Conservation (phyloP, 2,113 vertebrate species). For the Holacanthus passer region DNA sequence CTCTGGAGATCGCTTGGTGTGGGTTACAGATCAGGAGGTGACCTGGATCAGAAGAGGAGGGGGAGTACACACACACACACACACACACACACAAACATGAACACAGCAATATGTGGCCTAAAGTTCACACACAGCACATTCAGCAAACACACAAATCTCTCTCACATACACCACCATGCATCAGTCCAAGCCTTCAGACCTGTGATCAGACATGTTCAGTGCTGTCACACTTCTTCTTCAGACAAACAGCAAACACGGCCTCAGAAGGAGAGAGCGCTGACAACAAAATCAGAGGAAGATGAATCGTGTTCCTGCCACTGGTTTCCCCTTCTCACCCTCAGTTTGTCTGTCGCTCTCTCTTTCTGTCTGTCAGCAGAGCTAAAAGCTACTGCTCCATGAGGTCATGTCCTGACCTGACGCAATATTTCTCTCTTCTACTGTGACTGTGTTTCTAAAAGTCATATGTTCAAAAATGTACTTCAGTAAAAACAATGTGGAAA, state of each 20-base stretch:
- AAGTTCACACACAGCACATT: background rate
- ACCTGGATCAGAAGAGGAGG: background rate
- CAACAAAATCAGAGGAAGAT: constrained; percentile 44
- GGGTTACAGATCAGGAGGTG: background rate
- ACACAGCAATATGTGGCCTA: background rate
- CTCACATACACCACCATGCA: background rate
- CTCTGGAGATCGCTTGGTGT: constrained; percentile 3
- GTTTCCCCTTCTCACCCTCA: background rate
- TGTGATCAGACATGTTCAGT: background rate
- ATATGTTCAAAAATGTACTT: too few relatives aligned
- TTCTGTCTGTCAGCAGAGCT: constrained; percentile 62
- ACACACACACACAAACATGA: background rate
- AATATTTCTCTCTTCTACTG: constrained; percentile 35
- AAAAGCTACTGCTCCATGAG: constrained; percentile 35
- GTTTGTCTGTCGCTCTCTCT: constrained; percentile 32
- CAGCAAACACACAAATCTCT: background rate
- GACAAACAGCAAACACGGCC: background rate
- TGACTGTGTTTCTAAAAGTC: background rate
- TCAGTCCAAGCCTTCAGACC: background rate
- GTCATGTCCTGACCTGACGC: background rate
- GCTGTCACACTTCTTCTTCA: background rate
- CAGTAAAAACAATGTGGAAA: too few relatives aligned
- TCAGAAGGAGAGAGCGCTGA: background rate
- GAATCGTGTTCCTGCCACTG: constrained; percentile 2
- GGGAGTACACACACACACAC: background rate